A percentile compares a stretch with the other conserved stretches of the same genome.
Conservation (phyloP, 1,140 invertebrate genomes). For the Drosophila biarmipes region DNA sequence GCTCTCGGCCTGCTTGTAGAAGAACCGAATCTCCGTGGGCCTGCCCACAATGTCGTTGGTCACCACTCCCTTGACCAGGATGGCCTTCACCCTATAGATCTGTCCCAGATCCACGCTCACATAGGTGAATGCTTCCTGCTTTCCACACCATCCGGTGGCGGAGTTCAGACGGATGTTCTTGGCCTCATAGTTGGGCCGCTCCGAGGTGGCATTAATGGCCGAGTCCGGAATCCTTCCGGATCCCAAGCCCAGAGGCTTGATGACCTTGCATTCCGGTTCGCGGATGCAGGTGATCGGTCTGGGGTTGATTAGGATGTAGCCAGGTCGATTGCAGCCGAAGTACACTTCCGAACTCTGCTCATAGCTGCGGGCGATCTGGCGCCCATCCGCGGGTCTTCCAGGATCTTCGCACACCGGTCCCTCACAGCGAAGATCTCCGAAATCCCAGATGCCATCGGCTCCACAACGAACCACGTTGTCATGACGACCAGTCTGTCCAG, state of each 20-base stretch:
- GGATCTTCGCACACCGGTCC: constrained; percentile 98
- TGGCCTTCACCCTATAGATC: constrained; percentile 95
- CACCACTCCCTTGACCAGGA: constrained; percentile 96
- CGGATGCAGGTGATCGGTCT: constrained; percentile 95
- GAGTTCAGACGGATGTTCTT: constrained; percentile 95
- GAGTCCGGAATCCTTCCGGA: constrained; percentile 97
- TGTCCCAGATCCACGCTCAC: constrained; percentile 97
- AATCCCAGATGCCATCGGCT: constrained; percentile 97
- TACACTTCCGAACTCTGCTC: constrained; percentile 96
- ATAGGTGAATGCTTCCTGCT: constrained; percentile 97
- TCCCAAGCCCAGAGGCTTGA: constrained; percentile 95
- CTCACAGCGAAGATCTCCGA: constrained; percentile 97
- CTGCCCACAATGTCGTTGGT: constrained; percentile 97
- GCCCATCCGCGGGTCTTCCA: constrained; percentile 95
- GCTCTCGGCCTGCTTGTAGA: constrained; percentile 96
- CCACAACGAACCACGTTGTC: constrained; percentile 97
- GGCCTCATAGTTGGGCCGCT: constrained; percentile 96
- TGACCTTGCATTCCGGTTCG: constrained; percentile 97
- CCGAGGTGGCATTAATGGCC: constrained; percentile 97
- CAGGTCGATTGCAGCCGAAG: constrained; percentile 95
- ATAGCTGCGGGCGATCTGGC: constrained; percentile 94
- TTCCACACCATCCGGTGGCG: constrained; percentile 97
- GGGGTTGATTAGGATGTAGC: constrained; percentile 96
- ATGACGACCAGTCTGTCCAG: constrained; percentile 95
- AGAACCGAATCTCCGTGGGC: constrained; percentile 97